Conservation (phyloP, 2,797 vertebrate species). For the Myotis daubentonii region DNA sequence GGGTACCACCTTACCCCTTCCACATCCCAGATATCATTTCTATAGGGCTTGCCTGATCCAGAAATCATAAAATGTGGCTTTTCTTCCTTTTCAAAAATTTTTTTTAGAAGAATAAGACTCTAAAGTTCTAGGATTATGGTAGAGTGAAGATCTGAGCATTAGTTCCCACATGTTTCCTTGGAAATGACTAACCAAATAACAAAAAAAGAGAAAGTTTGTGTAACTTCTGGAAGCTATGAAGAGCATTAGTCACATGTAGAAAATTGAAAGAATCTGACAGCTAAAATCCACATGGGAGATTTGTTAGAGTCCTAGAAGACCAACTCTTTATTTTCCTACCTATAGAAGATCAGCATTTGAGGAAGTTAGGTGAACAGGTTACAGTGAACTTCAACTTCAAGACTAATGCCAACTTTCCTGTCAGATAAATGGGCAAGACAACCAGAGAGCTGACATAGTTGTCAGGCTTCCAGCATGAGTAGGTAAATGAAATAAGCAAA, state of each 20-base stretch:
- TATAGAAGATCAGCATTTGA: background rate
- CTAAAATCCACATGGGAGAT: background rate
- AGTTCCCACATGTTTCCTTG: background rate
- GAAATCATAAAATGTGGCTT: background rate
- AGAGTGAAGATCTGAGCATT: background rate
- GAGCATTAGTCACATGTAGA: background rate
- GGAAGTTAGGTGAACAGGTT: background rate
- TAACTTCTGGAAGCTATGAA: background rate
- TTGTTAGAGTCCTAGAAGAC: background rate
- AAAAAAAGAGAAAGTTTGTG: background rate
- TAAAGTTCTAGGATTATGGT: background rate
- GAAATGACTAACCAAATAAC: background rate
- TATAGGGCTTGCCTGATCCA: background rate
- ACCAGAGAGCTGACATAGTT: background rate
- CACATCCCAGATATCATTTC: background rate
- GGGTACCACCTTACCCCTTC: rapidly evolving
- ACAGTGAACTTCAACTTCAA: background rate
- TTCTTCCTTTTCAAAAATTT: background rate
- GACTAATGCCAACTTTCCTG: background rate
- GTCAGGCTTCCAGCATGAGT: background rate
- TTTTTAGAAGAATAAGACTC: background rate
- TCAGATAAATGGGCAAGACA: background rate
- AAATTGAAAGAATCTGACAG: slow-evolving; percentile 37
- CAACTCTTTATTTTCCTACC: background rate
- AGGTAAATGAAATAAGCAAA: background rate